Evolutionary conservation across 2,888 invertebrate genomes (phyloP), one percentile per base, ranked within the genome.

Genomic region (Calameuta filiformis): DNA sequence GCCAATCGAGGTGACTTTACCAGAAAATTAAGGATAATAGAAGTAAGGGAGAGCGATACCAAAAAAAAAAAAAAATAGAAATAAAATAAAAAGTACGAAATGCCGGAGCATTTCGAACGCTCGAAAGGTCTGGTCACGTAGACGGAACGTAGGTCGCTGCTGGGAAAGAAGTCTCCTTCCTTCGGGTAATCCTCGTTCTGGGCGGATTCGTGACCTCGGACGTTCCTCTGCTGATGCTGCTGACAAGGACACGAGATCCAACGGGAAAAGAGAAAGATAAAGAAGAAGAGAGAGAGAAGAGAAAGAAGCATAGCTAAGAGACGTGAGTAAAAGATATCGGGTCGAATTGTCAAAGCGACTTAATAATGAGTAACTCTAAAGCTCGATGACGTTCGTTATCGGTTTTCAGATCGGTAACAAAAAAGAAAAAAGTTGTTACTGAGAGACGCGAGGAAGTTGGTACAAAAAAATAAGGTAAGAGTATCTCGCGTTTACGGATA

Each of bases 21-120:
- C 31, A 31, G 73, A 73, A 73, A 73, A 76, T 68, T 68, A 68
- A 77, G 76, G 73, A 80, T 73, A n/a, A 73, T 23, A 23, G 56
- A 56, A 23, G 56, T 6, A 6, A 56, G 56, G 56, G 56, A 23
- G 23, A 56, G 23, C 9, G 56, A 56, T 23, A 75, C 30, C 23
- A 23, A 69, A 33, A 71, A 40, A 23, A 69, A 33, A 71, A 40
- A 77, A 73, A 73, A 15, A 34, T 35, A 71, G 30, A 80, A 75
- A 73, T 12, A 78, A 76, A 73, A 77, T 75, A 73, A 23, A 23
- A 56, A 23, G 56, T 9, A 56, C 56, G 56, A 80, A 76, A 73
- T 69, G 68, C 23, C 68, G 33, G 30, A 35, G 12, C 76, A 75
- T 69, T 76, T 15, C 56, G 56, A 69, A 11, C 35, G 33, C 33